phyloP scores from a whole-genome alignment of 2,113 vertebrate genomes.

The Edolisoma coerulescens region DNA sequence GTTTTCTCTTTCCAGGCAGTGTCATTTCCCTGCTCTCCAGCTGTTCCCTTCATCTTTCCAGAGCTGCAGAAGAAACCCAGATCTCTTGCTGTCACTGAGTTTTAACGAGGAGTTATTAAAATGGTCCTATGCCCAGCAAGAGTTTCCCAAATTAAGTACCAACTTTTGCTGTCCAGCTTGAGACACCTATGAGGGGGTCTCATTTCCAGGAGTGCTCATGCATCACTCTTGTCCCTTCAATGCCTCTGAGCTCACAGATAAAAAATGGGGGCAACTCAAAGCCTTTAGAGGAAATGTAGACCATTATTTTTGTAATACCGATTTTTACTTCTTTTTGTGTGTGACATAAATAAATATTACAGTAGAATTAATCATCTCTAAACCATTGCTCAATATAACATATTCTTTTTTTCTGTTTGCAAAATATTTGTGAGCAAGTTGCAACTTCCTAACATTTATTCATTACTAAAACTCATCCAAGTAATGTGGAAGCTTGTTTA shows the following conservation, averaged over 20 bases:
- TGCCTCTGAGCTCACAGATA: neutral
- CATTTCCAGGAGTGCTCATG: neutral
- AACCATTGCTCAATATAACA: neutral
- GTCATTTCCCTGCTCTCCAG: slow-evolving; percentile 8
- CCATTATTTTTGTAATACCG: neutral
- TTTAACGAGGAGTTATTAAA: slow-evolving; percentile 47
- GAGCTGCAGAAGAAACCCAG: neutral
- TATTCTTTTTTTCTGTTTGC: neutral
- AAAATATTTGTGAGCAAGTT: neutral
- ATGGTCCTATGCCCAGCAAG: slow-evolving; percentile 4
- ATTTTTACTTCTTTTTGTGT: neutral
- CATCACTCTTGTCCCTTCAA: neutral
- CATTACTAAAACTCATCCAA: neutral
- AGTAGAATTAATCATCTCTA: neutral
- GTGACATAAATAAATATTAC: neutral
- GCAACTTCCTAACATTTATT: neutral
- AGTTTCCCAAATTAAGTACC: neutral
- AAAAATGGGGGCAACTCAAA: neutral
- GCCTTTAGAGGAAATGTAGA: neutral
- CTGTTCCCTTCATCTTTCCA: slow-evolving; percentile 28
- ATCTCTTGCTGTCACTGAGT: neutral
- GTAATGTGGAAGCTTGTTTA: neutral
- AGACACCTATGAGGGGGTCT: neutral
- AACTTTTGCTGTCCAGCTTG: neutral
- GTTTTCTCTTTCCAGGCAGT: neutral